Conservation (phyloP, 2,113 vertebrate species). For the Pelusios castaneus region DNA sequence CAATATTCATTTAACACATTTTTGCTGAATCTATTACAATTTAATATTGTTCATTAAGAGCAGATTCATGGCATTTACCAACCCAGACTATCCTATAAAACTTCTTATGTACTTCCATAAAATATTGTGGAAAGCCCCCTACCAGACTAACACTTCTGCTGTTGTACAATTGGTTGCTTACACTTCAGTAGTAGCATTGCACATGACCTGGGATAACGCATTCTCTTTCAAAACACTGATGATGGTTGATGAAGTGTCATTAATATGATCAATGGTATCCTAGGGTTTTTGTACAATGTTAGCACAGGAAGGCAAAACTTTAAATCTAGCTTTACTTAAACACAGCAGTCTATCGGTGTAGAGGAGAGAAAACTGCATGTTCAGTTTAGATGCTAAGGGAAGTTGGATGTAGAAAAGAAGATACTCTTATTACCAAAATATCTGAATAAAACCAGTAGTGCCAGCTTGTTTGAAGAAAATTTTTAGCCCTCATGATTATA, state of each 20-base stretch:
- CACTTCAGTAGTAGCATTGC: slow-evolving; percentile 2
- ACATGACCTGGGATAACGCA: slow-evolving; percentile 27
- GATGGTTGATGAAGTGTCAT: slow-evolving; percentile 10
- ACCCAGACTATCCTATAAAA: not conserved
- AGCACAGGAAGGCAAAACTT: not conserved
- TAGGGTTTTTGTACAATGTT: not conserved
- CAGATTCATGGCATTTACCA: slow-evolving; percentile 12
- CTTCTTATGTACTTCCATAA: slow-evolving; percentile 6
- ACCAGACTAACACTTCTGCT: slow-evolving; percentile 13
- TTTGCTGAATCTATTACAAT: not conserved
- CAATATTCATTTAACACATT: not conserved
- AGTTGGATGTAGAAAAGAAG: not conserved
- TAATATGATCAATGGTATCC: not conserved
- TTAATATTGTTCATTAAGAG: not conserved
- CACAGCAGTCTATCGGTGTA: not conserved
- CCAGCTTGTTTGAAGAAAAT: not conserved
- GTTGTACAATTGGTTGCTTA: slow-evolving; percentile 7
- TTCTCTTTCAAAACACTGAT: not conserved
- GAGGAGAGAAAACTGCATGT: not conserved
- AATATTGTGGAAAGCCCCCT: slow-evolving; percentile 16
- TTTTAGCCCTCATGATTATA: not conserved
- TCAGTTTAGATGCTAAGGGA: not conserved
- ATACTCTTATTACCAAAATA: not conserved
- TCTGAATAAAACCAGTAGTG: not conserved
- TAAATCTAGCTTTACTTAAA: not conserved